Conservation (phyloP, 2,888 invertebrate species). For the Exephanes ischioxanthus region DNA sequence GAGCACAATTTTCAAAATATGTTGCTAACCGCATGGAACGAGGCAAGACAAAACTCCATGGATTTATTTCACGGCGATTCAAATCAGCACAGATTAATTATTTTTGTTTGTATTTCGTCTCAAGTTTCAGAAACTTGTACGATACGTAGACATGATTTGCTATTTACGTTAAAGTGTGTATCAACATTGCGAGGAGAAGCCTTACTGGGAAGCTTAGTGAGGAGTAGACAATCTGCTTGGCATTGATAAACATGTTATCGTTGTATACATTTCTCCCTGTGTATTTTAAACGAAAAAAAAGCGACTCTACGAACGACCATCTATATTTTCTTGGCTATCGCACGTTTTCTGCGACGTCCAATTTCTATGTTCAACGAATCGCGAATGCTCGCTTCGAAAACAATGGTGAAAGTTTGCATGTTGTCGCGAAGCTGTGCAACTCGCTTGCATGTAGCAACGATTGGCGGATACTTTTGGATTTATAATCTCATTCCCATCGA, state of each 20-base stretch:
- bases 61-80: not conserved
- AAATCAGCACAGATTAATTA: not conserved
- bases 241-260: constrained; percentile 13
- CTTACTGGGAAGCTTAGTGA: constrained; percentile 15
- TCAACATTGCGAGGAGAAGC: constrained; percentile 19
- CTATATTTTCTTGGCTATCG: not conserved
- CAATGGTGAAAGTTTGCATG: constrained; percentile 53
- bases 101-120: not conserved
- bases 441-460: too few species aligned
- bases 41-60: not conserved
- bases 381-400: constrained; percentile 5
- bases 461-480: not conserved
- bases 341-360: constrained; percentile 8
- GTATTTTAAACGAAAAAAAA: constrained; percentile 5
- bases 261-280: not conserved
- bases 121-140: not conserved
- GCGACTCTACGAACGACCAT: not conserved
- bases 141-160: not conserved
- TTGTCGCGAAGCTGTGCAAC: not conserved
- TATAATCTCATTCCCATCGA: not conserved
- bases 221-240: not conserved
- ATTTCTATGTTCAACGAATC: constrained; percentile 15
- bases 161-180: constrained; percentile 5
- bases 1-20: not conserved
- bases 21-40: not conserved